Base-by-base conservation (phyloP, 1,140 invertebrate genomes). In the Probaryconus sp. region DNA sequence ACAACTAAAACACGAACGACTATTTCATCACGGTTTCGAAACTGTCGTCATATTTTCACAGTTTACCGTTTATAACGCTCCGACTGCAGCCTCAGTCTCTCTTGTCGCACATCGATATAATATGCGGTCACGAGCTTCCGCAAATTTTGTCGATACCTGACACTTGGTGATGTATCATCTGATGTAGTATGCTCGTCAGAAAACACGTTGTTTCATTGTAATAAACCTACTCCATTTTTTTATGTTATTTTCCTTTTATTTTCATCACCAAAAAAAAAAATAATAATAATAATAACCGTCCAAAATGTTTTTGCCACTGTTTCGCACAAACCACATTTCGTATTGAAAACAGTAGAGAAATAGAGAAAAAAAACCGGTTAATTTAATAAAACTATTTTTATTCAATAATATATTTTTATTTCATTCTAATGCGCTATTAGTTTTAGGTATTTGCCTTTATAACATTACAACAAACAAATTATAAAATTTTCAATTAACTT, bases 21-120 rank as follows among this genome's bases (percentile, higher is more conserved):
- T 68, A 42, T 68, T 77, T 64, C 65, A 73, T 76, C 64, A 73
- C 61, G 63, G 53, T 76, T 77, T 72, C 56, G 53, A 69, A 73
- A 77, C 43, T 69, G 60, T 58, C 65, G 68, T 73, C 71, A 72
- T 77, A 74, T 73, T 74, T 79, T 67, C 60, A n/a, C n/a, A 60
- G 47, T 76, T 72, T 70, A 73, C 77, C 56, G 60, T 77, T 79
- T 70, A 75, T 75, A 69, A 75, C 45, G 72, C 45, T 43, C 53
- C 4, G n/a, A 63, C 51, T 74, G 30, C 50, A 67, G 50, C 47
- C 17, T 56, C 38, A 43, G 45, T 69, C 55, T 63, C 74, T 63
- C 48, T 63, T 67, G 56, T 67, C 56, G 56, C 55, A 53, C 51
- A 71, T 76, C 67, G 56, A 71, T 76, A 71, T 76, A 71, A 76